Conservation (phyloP, 1,140 invertebrate genomes). For the Drosophila arizonae region DNA sequence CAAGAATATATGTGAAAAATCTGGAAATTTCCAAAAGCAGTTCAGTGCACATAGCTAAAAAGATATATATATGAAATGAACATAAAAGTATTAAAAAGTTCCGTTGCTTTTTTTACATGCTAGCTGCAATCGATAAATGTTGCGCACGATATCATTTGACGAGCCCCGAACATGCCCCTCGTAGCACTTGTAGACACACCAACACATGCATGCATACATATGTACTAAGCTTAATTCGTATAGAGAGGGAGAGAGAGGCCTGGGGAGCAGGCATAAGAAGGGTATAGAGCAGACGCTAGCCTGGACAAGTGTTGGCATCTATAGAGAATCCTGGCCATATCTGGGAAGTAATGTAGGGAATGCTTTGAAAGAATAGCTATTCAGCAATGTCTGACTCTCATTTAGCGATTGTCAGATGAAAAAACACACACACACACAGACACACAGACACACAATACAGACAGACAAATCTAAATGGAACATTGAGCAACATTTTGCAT, state of each 20-base stretch:
- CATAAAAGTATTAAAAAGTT: neutral
- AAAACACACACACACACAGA: conserved; percentile 34
- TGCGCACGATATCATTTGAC: conserved; percentile 13
- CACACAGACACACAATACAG: conserved; percentile 32
- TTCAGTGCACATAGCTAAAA: conserved; percentile 4
- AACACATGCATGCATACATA: conserved; percentile 25
- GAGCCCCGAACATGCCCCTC: conserved; percentile 9
- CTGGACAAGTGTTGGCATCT: neutral
- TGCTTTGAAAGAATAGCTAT: conserved; percentile 47
- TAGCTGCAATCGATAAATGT: conserved; percentile 28
- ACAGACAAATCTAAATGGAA: neutral
- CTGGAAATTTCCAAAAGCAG: conserved; percentile 14
- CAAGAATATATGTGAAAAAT: conserved; percentile 6
- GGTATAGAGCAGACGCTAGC: neutral
- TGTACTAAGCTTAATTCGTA: conserved; percentile 46
- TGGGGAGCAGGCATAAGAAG: neutral
- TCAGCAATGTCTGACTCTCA: conserved; percentile 31
- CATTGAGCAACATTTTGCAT: conserved; percentile 38
- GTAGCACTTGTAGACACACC: conserved; percentile 4
- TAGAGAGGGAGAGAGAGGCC: conserved; percentile 23
- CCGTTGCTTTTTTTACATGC: conserved; percentile 22
- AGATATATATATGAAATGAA: neutral
- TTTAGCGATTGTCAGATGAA: conserved; percentile 46
- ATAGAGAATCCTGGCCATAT: conserved; percentile 19
- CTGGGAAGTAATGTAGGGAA: conserved; percentile 20